Base-by-base conservation (phyloP, 2,797 vertebrate genomes). In the Mus caroli region DNA sequence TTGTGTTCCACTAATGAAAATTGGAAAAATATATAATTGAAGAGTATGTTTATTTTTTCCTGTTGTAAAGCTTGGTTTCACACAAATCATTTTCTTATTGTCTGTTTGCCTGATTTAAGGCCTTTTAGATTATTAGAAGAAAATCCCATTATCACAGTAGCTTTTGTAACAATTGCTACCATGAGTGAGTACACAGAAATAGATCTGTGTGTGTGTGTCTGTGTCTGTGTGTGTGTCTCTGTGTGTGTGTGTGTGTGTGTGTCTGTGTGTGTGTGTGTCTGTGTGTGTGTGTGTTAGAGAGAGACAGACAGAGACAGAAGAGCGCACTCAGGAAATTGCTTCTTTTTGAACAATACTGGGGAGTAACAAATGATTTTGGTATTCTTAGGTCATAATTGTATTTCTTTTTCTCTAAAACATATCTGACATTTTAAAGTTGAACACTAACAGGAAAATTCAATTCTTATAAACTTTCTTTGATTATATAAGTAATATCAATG, bases 1-100 rank as follows among this genome's bases (percentile, higher is more conserved):
- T 92, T 76, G 17, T 67, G 43, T 87, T 78, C 54, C 75, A 3
- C 54, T 92, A 31, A 89, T 78, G 50, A 46, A 94, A 90, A 95
- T 64, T 46, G 87, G 67, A 26, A 92, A 75, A 92, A 62, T 8
- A 52, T 10, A 22, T 52, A 84, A 52, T 69, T n/a, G 83, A 85
- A 24, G 54, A 46, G 17, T 46, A 3, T 80, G 50, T 69, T 93
- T 15, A 10, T 60, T 60, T 54, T 75, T 92, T 24, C 17, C 69
- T 15, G 17, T 8, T 37, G 85, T 50, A 40, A 94, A 95, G 34
- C 14, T 28, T 88, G 20, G 24, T 84, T 94, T 94, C 87, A 22
- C 52, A 69, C 76, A 93, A 77, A 83, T 78, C 37, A 77, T 28
- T 78, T 95, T 96, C 83, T 87, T 20, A 52, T 90, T 19, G 58